phyloP scores from a whole-genome alignment of 1,140 invertebrate species.

The Heliconius nattereri region DNA sequence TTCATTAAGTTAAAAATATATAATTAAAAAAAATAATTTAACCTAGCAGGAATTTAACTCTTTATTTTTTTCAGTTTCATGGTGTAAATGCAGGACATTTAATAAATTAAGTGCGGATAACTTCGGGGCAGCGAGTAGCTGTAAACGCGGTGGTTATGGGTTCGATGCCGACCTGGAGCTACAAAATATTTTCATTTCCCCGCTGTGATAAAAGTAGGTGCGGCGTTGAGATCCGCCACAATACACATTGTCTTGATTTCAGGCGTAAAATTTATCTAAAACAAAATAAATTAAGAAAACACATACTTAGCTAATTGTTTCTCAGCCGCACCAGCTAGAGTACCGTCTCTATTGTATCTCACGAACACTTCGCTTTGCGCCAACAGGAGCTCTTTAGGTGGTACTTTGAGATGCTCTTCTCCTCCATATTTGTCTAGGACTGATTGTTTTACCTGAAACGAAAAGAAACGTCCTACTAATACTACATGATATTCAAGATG shows the following conservation, averaged over 20 bases:
- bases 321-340: conserved; percentile 92
- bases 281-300: not conserved
- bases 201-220: too few relatives aligned
- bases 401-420: conserved; percentile 93
- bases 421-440: conserved; percentile 95
- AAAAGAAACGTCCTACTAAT: not conserved
- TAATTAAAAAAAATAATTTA: not conserved
- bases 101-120: too few relatives aligned
- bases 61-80: not conserved
- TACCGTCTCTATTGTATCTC: conserved; percentile 97
- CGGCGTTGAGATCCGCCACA: too few relatives aligned
- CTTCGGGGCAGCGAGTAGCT: not conserved
- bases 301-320: conserved; percentile 90
- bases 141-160: too few relatives aligned
- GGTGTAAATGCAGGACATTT: too few relatives aligned
- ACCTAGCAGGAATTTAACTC: not conserved
- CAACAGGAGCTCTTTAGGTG: conserved; percentile 91
- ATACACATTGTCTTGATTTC: too few relatives aligned
- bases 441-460: conserved; percentile 84
- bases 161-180: too few relatives aligned
- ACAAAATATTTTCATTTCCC: too few relatives aligned
- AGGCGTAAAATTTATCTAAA: not conserved
- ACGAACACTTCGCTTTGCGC: conserved; percentile 98
- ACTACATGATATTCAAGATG: too few relatives aligned
- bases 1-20: not conserved